Evolutionary conservation across 2,888 invertebrate genomes (phyloP).

Genomic region (Epinotia ramella): DNA sequence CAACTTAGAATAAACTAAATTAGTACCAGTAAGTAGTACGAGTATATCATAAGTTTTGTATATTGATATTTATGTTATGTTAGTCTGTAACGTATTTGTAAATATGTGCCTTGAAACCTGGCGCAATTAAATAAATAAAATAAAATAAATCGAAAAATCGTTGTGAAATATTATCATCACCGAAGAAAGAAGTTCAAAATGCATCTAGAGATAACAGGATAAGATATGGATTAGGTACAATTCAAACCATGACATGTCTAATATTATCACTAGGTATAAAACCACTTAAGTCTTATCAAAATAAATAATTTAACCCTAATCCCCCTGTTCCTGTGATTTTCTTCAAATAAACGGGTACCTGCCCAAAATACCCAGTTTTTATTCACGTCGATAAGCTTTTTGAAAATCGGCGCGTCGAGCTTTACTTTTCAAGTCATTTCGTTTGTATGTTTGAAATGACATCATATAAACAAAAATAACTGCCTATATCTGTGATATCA

Average conservation of each 20-base stretch:
- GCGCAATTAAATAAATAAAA: too few species aligned
- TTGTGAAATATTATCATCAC: not conserved
- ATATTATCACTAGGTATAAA: not conserved
- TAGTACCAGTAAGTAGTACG: too few species aligned
- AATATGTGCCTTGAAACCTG: too few species aligned
- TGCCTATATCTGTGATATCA: not conserved
- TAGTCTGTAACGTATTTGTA: too few species aligned
- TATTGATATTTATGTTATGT: too few species aligned
- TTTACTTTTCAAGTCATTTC: not conserved
- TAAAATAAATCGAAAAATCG: not conserved
- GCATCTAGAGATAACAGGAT: not conserved
- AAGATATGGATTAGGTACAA: not conserved
- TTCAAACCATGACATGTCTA: not conserved
- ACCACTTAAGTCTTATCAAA: conserved; percentile 1
- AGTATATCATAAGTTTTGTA: too few species aligned
- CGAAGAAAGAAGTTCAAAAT: not conserved
- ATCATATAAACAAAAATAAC: conserved; percentile 4
- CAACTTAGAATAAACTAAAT: too few species aligned
- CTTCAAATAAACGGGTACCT: not conserved
- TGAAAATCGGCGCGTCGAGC: not conserved
- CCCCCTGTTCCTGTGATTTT: conserved; percentile 26
- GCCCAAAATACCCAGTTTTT: not conserved
- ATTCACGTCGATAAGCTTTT: not conserved
- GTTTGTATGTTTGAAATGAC: not conserved
- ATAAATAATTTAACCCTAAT: conserved; percentile 12